Base-by-base conservation (phyloP, 2,797 vertebrate species). In the Myotis planiceps region DNA sequence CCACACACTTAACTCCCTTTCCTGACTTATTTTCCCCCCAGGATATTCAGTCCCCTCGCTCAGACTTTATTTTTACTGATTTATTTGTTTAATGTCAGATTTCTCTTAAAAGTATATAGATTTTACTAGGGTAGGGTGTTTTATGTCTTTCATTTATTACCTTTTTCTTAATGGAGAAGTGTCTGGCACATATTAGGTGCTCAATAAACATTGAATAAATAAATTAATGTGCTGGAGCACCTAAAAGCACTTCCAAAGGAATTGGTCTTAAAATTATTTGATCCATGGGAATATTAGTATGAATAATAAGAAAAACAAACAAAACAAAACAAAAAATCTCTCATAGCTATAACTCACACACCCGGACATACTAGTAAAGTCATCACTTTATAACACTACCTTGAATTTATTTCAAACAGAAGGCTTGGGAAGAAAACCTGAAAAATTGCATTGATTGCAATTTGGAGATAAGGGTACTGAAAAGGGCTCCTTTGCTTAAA, bases 371-470 rank as follows among this genome's bases (percentile, higher is more conserved):
- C 45, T 45, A 45, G 45, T 45, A 76, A 51, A 79, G 9, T 89
- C 27, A 45, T 81, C 34, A 47, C 18, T 72, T 94, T 93, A 21
- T 68, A 84, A 92, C 63, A 23, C 58, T 21, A 4, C 69, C 14
- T 63, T 74, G 32, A 32, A 16, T 71, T 88, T 79, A 60, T 84
- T 91, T 92, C 69, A 86, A 29, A 60, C 2, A 45, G 72, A 49
- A 49, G 27, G 3, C 49, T 90, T 88, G 79, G 34, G 45, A 42
- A 60, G 25, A 78, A 84, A 82, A 42, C 15, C 34, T 47, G 42
- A 78, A 74, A 89, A 88, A 90, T 12, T 75, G 27, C 45, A 39
- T 39, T 79, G 84, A 95, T 85, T 90, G 25, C 65, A 97, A 2
- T 82, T 78, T 81, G 21, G 15, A 45, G 34, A 13, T 5, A 68